Evolutionary conservation across 2,797 vertebrate species (phyloP).

Genomic region (Sarcophilus harrisii): DNA sequence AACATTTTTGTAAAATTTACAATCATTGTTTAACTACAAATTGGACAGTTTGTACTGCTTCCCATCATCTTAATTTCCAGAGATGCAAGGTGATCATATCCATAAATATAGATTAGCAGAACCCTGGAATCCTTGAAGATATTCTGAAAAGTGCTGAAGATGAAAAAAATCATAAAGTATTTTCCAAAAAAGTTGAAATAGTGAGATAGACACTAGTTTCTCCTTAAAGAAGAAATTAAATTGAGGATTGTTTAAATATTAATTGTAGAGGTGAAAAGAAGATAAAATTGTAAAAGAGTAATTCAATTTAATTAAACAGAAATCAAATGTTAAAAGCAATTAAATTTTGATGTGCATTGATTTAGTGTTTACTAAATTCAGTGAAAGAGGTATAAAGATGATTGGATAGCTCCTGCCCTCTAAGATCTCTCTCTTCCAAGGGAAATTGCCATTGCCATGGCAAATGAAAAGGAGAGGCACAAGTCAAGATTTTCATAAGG

Average conservation of each 20-base stretch:
- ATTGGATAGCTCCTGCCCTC: no score
- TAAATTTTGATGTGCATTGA: slow-evolving; percentile 35
- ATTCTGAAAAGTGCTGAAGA: background rate
- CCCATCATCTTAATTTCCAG: slow-evolving; percentile 34
- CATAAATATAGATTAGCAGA: slow-evolving; percentile 1
- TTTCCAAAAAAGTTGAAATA: slow-evolving; percentile 6
- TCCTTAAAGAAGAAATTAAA: slow-evolving; percentile 10
- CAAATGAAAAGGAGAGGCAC: background rate
- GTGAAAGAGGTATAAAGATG: background rate
- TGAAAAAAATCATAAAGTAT: background rate
- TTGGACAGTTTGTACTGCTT: slow-evolving; percentile 8
- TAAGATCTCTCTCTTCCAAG: background rate
- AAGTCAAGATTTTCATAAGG: background rate
- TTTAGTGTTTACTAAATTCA: slow-evolving; percentile 1
- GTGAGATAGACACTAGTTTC: background rate
- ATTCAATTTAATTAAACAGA: slow-evolving; percentile 38
- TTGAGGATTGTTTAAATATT: slow-evolving; percentile 42
- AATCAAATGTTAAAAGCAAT: background rate
- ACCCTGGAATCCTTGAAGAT: background rate
- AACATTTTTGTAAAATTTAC: background rate
- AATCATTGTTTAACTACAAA: background rate
- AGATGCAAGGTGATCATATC: slow-evolving; percentile 6
- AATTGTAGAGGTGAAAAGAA: slow-evolving; percentile 28
- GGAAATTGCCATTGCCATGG: background rate
- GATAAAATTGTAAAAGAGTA: slow-evolving; percentile 2